These are phyloP conservation scores for Orycteropus afer DNA, from an alignment of 2,113 vertebrate genomes.

Conservation along the genomic window DNA sequence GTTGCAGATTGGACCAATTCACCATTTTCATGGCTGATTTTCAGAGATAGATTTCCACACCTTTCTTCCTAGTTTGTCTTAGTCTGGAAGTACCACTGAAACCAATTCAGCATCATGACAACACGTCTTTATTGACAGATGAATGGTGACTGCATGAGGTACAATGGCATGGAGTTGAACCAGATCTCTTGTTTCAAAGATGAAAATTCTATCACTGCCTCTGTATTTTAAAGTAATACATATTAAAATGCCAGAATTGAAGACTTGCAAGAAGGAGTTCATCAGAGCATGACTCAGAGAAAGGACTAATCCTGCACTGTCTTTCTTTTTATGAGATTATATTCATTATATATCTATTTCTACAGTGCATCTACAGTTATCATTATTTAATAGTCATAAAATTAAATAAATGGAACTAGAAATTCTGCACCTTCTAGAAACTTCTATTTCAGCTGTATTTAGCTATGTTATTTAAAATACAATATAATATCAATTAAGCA, in stretches of 20 bases:
- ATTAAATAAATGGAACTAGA: not conserved
- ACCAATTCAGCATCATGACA: not conserved
- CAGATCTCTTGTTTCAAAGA: no score
- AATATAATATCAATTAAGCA: not conserved
- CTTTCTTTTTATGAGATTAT: not conserved
- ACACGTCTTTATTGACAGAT: not conserved
- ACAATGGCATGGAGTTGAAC: not conserved
- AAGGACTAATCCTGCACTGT: not conserved
- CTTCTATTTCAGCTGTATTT: not conserved
- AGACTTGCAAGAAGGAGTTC: not conserved
- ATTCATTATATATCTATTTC: not conserved
- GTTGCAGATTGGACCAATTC: not conserved
- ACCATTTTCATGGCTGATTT: not conserved
- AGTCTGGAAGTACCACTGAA: not conserved
- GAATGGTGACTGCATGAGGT: not conserved
- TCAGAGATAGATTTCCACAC: not conserved
- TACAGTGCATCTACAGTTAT: not conserved
- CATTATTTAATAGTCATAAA: not conserved
- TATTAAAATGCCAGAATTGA: not conserved
- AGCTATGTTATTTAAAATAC: not conserved
- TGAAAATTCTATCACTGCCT: not conserved
- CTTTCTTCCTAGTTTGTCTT: not conserved
- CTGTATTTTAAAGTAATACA: not conserved
- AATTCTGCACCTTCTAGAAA: not conserved
- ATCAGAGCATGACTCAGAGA: not conserved